Percentiles rank a stretch among this genome's conserved stretches.
Evolutionary conservation across 2,888 invertebrate species (phyloP).

Genomic region (Melikaiella ostensackeni): DNA sequence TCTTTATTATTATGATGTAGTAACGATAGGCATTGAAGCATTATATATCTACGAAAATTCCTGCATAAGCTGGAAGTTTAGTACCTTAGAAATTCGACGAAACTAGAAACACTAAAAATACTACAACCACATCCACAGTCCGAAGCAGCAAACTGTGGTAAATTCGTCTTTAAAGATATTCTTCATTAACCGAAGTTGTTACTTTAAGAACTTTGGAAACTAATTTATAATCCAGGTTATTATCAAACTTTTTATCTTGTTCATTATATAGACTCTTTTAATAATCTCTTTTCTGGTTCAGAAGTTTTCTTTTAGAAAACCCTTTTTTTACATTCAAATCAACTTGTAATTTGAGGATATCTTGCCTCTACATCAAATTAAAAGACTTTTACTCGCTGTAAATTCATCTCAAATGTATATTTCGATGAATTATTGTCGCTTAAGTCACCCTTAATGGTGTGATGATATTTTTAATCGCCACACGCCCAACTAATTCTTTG

Average conservation of each 20-base stretch:
- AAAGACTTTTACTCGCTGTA: not conserved
- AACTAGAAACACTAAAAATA: constrained; percentile 26
- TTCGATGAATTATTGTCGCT: not conserved
- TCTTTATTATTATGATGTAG: constrained; percentile 11
- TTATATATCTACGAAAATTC: constrained; percentile 5
- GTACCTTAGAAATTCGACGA: constrained; percentile 10
- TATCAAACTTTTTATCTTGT: not conserved
- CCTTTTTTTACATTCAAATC: not conserved
- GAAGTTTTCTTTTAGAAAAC: not conserved
- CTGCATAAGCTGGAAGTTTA: constrained; percentile 13
- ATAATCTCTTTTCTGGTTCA: not conserved
- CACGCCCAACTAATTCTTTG: not conserved
- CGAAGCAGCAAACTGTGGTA: not conserved
- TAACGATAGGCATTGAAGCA: not conserved
- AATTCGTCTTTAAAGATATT: not conserved
- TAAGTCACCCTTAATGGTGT: not conserved
- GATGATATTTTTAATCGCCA: constrained; percentile 6
- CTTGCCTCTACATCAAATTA: not conserved
- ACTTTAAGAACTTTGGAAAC: not conserved
- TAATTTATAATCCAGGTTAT: not conserved
- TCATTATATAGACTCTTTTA: not conserved
- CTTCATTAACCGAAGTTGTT: not conserved
- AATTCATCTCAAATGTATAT: not conserved
- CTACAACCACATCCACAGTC: not conserved
- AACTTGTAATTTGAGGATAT: not conserved